phyloP scores from a whole-genome alignment of 2,113 vertebrate genomes.

The Urocitellus parryii region DNA sequence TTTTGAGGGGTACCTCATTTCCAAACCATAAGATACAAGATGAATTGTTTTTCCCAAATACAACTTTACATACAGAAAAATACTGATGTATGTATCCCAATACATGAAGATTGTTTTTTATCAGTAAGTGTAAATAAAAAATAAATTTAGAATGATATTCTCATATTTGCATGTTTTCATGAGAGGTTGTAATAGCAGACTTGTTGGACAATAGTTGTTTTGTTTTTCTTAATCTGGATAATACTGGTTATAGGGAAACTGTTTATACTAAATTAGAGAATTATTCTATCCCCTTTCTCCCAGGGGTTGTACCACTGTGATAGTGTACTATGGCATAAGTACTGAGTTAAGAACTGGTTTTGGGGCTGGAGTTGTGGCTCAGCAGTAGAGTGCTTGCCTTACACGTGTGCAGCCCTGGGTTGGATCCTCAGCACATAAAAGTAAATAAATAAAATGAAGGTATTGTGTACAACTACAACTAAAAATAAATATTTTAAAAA shows the following conservation, averaged over 20 bases:
- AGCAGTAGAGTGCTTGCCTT: too few species aligned
- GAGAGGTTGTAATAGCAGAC: slow-evolving; percentile 31
- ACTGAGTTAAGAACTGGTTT: not conserved
- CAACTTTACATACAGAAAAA: slow-evolving; percentile 39
- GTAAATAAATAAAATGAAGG: too few species aligned
- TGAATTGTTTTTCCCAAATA: slow-evolving; percentile 49
- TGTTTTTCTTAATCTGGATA: slow-evolving; percentile 26
- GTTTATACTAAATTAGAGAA: slow-evolving; percentile 16
- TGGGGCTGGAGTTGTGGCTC: too few species aligned
- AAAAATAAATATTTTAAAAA: too few species aligned
- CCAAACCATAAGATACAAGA: not conserved
- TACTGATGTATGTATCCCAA: not conserved
- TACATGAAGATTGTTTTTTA: slow-evolving; percentile 38
- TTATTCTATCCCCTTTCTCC: not conserved
- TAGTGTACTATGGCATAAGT: not conserved
- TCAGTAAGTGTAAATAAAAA: slow-evolving; percentile 15
- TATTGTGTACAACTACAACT: too few species aligned
- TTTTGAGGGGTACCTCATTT: too few species aligned
- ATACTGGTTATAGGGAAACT: slow-evolving; percentile 32
- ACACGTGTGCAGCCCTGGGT: too few species aligned
- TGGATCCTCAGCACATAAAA: too few species aligned
- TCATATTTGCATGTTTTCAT: slow-evolving; percentile 43
- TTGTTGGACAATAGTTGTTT: slow-evolving; percentile 44
- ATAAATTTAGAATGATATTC: slow-evolving; percentile 18
- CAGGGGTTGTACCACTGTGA: not conserved